Conservation (phyloP, 2,113 vertebrate species). For the Hymenochirus boettgeri region DNA sequence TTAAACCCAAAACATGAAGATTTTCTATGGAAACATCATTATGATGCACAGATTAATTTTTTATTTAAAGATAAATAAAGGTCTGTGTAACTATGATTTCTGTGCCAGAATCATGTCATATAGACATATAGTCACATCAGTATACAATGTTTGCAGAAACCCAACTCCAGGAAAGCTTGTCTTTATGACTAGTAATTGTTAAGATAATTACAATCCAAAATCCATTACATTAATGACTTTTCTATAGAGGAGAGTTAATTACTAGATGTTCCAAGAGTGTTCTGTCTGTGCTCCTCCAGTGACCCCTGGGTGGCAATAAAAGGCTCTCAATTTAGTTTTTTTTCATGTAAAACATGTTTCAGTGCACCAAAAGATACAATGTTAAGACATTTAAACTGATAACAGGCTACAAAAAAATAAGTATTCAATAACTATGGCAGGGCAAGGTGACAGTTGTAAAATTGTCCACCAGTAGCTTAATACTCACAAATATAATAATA, state of each 20-base stretch:
- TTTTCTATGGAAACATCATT: too few relatives aligned
- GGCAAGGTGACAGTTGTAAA: neutral
- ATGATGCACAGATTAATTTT: too few relatives aligned
- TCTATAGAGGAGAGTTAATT: slow-evolving; percentile 20
- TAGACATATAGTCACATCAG: neutral
- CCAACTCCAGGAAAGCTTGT: slow-evolving; percentile 6
- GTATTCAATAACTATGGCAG: neutral
- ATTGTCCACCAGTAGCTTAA: neutral
- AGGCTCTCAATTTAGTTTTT: neutral
- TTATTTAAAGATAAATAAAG: too few relatives aligned
- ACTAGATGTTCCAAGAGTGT: slow-evolving; percentile 4
- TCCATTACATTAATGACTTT: slow-evolving; percentile 24
- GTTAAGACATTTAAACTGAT: neutral
- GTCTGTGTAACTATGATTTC: too few relatives aligned
- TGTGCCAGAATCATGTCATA: too few relatives aligned
- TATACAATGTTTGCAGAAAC: slow-evolving; percentile 7
- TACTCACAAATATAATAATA: slow-evolving; percentile 96
- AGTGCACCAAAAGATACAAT: neutral
- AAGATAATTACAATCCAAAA: slow-evolving; percentile 17
- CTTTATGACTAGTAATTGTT: slow-evolving; percentile 6
- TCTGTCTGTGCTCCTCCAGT: neutral
- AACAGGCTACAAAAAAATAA: too few relatives aligned
- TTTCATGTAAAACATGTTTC: neutral
- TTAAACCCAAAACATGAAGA: too few relatives aligned
- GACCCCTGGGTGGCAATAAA: slow-evolving; percentile 5